Conservation (phyloP, 2,888 invertebrate genomes). For the Cheilosia grossa region DNA sequence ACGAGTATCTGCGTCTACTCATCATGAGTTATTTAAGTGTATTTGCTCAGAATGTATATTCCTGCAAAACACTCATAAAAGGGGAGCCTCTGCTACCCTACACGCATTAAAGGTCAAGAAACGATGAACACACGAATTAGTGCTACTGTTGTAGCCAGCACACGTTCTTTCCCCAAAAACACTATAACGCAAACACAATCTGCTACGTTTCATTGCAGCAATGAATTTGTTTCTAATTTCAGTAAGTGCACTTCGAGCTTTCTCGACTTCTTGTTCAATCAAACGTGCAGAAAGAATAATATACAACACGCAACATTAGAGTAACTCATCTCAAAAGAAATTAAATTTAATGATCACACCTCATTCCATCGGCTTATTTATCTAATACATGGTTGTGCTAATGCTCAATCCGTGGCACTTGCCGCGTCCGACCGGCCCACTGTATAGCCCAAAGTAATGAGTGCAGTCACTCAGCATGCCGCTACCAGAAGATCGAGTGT, state of each 20-base stretch:
- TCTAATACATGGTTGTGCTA: conserved; percentile 22
- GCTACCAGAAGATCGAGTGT: conserved; percentile 34
- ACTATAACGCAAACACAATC: too few species aligned
- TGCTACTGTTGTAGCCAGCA: too few species aligned
- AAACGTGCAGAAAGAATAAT: conserved; percentile 1
- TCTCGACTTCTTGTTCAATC: background rate
- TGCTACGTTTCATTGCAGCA: too few species aligned
- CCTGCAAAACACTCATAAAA: too few species aligned
- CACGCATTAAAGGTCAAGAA: too few species aligned
- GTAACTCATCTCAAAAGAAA: conserved; percentile 56
- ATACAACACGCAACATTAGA: conserved; percentile 19
- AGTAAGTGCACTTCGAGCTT: background rate
- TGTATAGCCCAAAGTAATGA: conserved; percentile 51
- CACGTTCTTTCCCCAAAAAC: too few species aligned
- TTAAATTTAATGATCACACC: conserved; percentile 72
- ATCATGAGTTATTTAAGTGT: too few species aligned
- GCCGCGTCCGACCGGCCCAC: conserved; percentile 12
- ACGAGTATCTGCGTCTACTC: too few species aligned
- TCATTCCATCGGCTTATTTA: conserved; percentile 62
- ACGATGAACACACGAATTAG: too few species aligned
- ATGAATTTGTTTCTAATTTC: conserved; percentile 2
- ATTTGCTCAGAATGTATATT: too few species aligned
- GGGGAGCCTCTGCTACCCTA: too few species aligned
- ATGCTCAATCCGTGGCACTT: conserved; percentile 7
- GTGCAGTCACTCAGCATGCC: conserved; percentile 63